Evolutionary conservation across 2,113 vertebrate genomes (phyloP).

Genomic region (Nannobrachium achirus): DNA sequence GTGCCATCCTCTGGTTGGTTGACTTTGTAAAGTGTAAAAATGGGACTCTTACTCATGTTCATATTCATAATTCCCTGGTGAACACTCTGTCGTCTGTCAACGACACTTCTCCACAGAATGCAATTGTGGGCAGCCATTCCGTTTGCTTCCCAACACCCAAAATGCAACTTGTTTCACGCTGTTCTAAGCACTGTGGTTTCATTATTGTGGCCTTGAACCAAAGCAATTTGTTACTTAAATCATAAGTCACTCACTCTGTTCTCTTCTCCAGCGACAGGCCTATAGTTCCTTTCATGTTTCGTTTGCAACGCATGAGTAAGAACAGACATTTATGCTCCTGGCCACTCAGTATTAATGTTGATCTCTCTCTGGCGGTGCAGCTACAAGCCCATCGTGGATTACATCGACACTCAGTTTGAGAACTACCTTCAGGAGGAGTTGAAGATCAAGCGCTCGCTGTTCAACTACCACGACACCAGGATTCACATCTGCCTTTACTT

Average conservation of each 20-base stretch:
- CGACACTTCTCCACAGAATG: background rate
- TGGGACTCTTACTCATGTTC: background rate
- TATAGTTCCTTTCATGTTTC: conserved; percentile 28
- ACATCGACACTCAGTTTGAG: conserved; percentile 98
- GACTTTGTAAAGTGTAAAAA: background rate
- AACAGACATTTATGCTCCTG: conserved; percentile 29
- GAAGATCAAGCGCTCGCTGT: conserved; percentile 98
- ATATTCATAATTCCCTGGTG: background rate
- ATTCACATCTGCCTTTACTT: conserved; percentile 99
- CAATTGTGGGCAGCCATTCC: conserved; percentile 14
- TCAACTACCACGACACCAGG: conserved; percentile 95
- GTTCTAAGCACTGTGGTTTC: conserved; percentile 31
- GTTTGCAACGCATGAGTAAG: conserved; percentile 23
- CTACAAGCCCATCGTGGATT: conserved; percentile 98
- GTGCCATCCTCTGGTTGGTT: too few species aligned
- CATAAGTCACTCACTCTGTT: conserved; percentile 24
- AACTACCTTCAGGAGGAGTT: conserved; percentile 97
- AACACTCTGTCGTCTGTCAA: background rate
- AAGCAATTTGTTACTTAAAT: conserved; percentile 41
- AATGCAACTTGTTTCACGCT: conserved; percentile 27
- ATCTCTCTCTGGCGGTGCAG: conserved; percentile 76
- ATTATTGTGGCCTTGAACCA: conserved; percentile 50
- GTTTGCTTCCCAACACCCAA: conserved; percentile 39
- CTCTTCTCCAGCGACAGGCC: conserved; percentile 26
- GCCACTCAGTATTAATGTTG: background rate